Base-by-base conservation (phyloP, 2,113 vertebrate genomes). In the Poicephalus gulielmi region DNA sequence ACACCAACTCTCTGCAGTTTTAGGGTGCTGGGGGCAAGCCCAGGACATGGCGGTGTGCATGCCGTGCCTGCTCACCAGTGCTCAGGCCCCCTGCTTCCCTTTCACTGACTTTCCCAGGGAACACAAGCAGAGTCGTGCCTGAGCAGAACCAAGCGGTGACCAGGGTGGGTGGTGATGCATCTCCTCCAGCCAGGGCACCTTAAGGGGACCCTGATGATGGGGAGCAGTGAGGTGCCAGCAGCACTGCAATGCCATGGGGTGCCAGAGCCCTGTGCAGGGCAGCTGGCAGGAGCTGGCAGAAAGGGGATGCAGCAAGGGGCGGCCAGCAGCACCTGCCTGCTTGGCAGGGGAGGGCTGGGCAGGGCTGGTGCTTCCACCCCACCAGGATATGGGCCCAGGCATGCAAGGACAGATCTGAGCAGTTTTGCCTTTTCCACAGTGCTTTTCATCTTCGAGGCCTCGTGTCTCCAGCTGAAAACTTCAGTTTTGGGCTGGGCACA, bases 51-150 rank as follows among this genome's bases (percentile, higher is more conserved):
- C 10, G 10, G 41, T 0, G 3, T 35, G 23, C 1, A 0, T 1
- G 1, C 28, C 0, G 0, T 50, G 35, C 46, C 31, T 81, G 44
- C 52, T 33, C 25, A n/a, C 55, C 17, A 3, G 3, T 23, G 55
- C 53, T 31, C 52, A 20, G 33, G 66, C 43, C 62, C 39, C 37
- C 74, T 0, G 1, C 17, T 35, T 24, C 41, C 64, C 39, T 53
- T 12, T 15, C 3, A 1, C 37, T 3, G 4, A 23, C 41, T 82
- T 87, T 90, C 55, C 55, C 1, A 1, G 62, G n/a, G 46, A 70
- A 15, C 4, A 1, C 1, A 2, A 74, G 17, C 60, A 64, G 16
- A 25, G 68, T n/a, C 1, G 2, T 35, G 57, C 17, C 4, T 0
- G 52, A 79, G 53, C 10, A 5, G 85, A 76, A 60, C 59, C 33